Conservation (phyloP, 2,797 vertebrate species). For the Chanos chanos region DNA sequence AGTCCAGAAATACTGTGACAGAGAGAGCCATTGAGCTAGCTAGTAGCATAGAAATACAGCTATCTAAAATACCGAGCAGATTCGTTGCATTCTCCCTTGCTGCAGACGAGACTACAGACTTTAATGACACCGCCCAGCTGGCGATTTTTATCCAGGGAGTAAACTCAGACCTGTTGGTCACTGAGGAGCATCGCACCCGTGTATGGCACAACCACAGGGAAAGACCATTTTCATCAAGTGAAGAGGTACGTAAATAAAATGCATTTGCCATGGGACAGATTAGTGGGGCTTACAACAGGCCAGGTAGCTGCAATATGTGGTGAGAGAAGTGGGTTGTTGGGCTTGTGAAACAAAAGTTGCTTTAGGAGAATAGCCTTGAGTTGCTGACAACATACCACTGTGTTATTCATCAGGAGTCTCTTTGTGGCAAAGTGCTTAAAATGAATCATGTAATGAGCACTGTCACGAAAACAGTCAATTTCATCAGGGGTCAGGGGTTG, state of each 20-base stretch:
- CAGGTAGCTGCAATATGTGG: neutral
- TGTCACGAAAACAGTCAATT: constrained; percentile 17
- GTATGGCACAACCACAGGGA: no score
- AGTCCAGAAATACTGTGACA: constrained; percentile 13
- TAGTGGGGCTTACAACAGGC: neutral
- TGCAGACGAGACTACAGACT: constrained; percentile 14
- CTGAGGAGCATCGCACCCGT: neutral
- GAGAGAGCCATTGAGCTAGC: no score
- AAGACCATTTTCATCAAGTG: neutral
- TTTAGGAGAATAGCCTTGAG: constrained; percentile 8
- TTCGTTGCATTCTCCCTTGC: constrained; percentile 17
- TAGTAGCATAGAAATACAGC: no score
- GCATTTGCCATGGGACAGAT: no score
- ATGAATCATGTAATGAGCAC: constrained; percentile 16
- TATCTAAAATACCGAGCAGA: no score
- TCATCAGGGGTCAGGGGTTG: constrained; percentile 10
- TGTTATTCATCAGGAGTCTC: no score
- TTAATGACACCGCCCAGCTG: constrained; percentile 20
- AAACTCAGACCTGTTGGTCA: neutral
- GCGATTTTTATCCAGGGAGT: constrained; percentile 26
- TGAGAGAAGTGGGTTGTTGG: neutral
- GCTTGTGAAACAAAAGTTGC: neutral
- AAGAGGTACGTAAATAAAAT: neutral
- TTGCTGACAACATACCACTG: neutral
- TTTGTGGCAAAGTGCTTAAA: neutral